Percentiles rank a stretch among this genome's conserved stretches.
phyloP scores from a whole-genome alignment of 1,140 invertebrate genomes.

The Cyclargus thomasi region DNA sequence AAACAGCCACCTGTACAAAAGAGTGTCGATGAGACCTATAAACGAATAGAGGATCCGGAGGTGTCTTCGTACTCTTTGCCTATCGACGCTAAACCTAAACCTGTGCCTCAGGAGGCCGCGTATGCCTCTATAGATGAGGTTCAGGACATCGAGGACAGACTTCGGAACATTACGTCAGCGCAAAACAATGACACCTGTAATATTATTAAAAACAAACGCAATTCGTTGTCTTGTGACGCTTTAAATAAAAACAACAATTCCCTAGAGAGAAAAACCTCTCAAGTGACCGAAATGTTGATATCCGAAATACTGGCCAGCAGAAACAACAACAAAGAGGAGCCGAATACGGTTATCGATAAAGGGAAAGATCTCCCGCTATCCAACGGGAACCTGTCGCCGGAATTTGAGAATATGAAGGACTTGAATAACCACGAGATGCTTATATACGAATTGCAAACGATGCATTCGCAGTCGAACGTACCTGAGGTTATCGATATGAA shows the following conservation, averaged over 20 bases:
- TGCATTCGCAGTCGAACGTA: constrained; percentile 69
- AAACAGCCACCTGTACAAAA: constrained; percentile 57
- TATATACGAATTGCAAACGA: constrained; percentile 76
- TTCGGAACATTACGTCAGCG: constrained; percentile 49
- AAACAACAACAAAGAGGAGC: constrained; percentile 64
- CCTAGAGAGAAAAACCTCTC: constrained; percentile 61
- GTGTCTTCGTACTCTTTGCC: constrained; percentile 65
- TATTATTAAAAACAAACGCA: constrained; percentile 29
- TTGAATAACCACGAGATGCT: constrained; percentile 77
- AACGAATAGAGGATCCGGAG: constrained; percentile 51
- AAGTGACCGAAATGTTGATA: constrained; percentile 72
- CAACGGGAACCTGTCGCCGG: constrained; percentile 52
- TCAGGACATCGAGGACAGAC: constrained; percentile 55
- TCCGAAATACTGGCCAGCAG: constrained; percentile 72
- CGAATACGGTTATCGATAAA: constrained; percentile 66
- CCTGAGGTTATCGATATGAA: constrained; percentile 48
- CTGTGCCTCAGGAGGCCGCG: constrained; percentile 44
- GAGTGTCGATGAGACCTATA: constrained; percentile 39
- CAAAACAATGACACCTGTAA: constrained; percentile 40
- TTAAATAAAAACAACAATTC: constrained; percentile 58
- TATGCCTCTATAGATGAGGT: constrained; percentile 64
- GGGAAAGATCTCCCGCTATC: constrained; percentile 50
- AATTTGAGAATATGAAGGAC: constrained; percentile 69
- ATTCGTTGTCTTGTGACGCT: constrained; percentile 35
- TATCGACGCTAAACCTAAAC: constrained; percentile 54